Evolutionary conservation across 2,888 invertebrate species (phyloP).

Genomic region (Phalera bucephala): DNA sequence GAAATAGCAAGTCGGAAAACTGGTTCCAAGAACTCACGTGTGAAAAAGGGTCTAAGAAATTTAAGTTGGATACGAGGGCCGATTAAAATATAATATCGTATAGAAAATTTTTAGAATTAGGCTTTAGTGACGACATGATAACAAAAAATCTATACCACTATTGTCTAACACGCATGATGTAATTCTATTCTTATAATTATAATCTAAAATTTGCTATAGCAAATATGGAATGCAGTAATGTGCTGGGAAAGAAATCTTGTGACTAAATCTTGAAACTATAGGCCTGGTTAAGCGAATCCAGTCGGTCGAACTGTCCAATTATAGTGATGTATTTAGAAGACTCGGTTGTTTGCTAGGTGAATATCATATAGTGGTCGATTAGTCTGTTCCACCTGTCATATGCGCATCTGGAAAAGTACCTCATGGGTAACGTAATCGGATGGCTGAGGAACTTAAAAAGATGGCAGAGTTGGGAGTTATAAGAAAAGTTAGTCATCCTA

Average conservation of each 20-base stretch:
- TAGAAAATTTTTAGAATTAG: too few relatives aligned
- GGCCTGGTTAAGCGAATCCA: neutral
- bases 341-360: neutral
- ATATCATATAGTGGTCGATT: too few relatives aligned
- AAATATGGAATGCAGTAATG: too few relatives aligned
- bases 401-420: too few relatives aligned
- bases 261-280: too few relatives aligned
- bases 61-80: conserved; percentile 12
- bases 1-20: neutral
- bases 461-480: neutral
- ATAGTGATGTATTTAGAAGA: too few relatives aligned
- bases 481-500: neutral
- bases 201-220: neutral
- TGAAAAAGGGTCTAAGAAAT: neutral
- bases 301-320: too few relatives aligned
- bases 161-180: too few relatives aligned
- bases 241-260: too few relatives aligned
- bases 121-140: neutral
- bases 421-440: neutral
- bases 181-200: too few relatives aligned
- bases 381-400: too few relatives aligned
- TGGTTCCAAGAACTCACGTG: neutral
- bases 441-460: neutral
- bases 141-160: too few relatives aligned
- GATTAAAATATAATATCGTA: neutral